These are phyloP conservation scores for Ectropis crepuscularia DNA, from an alignment of 2,888 invertebrate genomes.

Conservation along the genomic window DNA sequence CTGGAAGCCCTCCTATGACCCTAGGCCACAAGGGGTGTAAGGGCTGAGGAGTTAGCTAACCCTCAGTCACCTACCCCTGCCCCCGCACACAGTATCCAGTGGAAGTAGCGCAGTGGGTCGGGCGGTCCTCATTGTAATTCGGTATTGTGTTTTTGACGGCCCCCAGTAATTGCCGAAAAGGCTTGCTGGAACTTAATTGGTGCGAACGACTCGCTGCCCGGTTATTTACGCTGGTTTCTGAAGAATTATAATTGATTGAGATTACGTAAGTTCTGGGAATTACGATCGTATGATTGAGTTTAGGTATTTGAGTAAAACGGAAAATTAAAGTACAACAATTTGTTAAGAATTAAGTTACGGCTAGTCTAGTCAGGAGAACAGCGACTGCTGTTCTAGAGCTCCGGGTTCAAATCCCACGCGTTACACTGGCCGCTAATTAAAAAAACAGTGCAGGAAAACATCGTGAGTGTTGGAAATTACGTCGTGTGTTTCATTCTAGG, in stretches of 20 bases:
- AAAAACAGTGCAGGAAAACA: too few species aligned
- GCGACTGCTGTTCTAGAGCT: too few species aligned
- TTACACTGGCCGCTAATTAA: too few species aligned
- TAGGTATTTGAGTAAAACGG: neutral
- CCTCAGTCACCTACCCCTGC: neutral
- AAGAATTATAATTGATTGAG: slow-evolving; percentile 38
- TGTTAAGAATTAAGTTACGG: too few species aligned
- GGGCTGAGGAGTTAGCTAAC: too few species aligned
- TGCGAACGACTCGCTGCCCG: slow-evolving; percentile 24
- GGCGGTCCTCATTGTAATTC: slow-evolving; percentile 40
- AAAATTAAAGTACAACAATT: too few species aligned
- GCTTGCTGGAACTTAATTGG: slow-evolving; percentile 40
- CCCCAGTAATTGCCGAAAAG: slow-evolving; percentile 41
- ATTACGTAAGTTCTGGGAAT: slow-evolving; percentile 3
- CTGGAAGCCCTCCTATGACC: too few species aligned
- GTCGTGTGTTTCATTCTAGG: too few species aligned
- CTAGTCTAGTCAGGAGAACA: too few species aligned
- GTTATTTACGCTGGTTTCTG: slow-evolving; percentile 34
- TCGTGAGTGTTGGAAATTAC: too few species aligned
- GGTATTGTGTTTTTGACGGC: slow-evolving; percentile 45
- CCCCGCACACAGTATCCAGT: slow-evolving; percentile 30
- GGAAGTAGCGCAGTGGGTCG: slow-evolving; percentile 4
- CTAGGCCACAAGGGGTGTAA: too few species aligned
- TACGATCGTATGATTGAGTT: neutral
- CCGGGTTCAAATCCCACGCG: too few species aligned